Base-by-base conservation (phyloP, 2,888 invertebrate species). In the Nematopogon swammerdamellus region DNA sequence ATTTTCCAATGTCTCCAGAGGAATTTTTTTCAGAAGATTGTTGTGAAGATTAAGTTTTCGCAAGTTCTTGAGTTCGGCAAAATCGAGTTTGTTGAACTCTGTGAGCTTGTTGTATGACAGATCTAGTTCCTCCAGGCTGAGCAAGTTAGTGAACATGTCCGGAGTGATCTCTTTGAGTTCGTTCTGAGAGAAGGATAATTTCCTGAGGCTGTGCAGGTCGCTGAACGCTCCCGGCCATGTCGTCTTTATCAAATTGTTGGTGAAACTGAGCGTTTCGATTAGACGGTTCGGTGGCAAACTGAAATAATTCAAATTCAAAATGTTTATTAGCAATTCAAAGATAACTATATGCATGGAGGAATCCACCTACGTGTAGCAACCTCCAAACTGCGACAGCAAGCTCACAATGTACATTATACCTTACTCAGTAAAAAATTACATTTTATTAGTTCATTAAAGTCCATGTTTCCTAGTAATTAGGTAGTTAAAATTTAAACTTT, bases 101-200 rank as follows among this genome's bases (percentile, higher is more conserved):
- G 66, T 54, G 3, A 84, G 58, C 47, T 68, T 69, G 59, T 84
- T 84, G 55, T 72, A 68, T 0, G 83, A 82, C 1, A 84, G 57
- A 58, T 84, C 82, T n/a, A 84, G 54, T 29, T 69, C 75, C 62
- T 74, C 71, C 10, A 84, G 56, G 1, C 55, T 52, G 4, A 64
- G 62, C 18, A 80, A 63, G 6, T 74, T 76, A 1, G 74, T 72
- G 55, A 82, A 75, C 1, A 80, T 61, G 53, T 80, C 80, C 1
- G 69, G 67, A 0, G 80, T 75, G 55, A 83, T 61, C 30, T 66
- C 65, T 1, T 62, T 59, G 3, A 83, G 65, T 18, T 77, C 70
- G 55, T 83, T 83, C 52, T 76, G 74, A 1, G 77, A 66, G 52
- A 83, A 68, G n/a, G 77, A 73, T 0, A 83, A 65, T 44, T 65